These are phyloP conservation scores for Ispidina lecontei DNA, from an alignment of 2,797 vertebrate species.

Conservation along the genomic window DNA sequence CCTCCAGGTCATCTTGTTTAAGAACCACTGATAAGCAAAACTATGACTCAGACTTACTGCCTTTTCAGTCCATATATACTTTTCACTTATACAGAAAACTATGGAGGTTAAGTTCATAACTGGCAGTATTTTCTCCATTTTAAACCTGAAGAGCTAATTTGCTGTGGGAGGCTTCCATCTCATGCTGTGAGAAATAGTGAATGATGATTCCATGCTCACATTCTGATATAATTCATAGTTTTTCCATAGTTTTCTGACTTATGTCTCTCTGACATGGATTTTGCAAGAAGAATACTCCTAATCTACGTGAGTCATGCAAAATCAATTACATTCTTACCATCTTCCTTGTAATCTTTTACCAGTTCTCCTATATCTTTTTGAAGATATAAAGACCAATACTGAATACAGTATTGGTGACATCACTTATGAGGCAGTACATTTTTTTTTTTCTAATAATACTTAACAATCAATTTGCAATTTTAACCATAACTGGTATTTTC, in stretches of 20 bases:
- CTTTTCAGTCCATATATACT: background rate
- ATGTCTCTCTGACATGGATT: background rate
- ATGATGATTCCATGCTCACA: background rate
- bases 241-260: background rate
- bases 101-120: background rate
- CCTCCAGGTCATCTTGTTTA: background rate
- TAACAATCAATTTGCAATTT: background rate
- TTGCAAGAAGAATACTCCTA: background rate
- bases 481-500: background rate
- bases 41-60: background rate
- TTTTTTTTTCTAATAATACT: background rate
- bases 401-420: background rate
- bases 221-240: background rate
- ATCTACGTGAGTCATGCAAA: background rate
- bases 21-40: background rate
- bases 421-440: background rate
- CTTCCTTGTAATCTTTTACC: background rate
- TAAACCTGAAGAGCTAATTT: conserved; percentile 13
- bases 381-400: background rate
- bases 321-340: background rate
- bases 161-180: background rate
- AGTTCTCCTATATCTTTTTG: background rate
- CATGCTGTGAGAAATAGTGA: background rate
- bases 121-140: background rate
- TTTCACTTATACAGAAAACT: background rate